Evolutionary conservation across 92 coral and sea anemone species (phyloP), one percentile per base, ranked within the genome.

Genomic region (Epizoanthus fatuus): DNA sequence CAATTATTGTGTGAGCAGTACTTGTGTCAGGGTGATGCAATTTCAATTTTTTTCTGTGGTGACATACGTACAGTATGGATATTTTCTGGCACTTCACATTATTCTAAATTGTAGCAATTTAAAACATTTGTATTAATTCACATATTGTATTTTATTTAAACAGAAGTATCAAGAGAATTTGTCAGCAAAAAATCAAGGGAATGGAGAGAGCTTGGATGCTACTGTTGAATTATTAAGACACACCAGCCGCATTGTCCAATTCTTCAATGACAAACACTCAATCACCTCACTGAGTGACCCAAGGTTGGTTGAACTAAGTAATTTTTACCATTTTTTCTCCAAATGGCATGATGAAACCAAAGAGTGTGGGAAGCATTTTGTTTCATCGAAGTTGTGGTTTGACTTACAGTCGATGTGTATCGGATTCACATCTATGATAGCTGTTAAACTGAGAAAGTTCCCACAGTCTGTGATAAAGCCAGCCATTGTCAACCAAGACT

Each of bases 401-500:
- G 95, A 92, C 64, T 4, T 86, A 3, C 93, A 89, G 72, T 84
- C 95, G 2, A 88, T 92, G 92, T 73, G 89, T 17, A 72, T 89
- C 0, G 93, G 84, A 3, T 85, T 89, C 38, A 16, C 69, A 14
- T 71, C 95, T 2, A 72, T 92, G 83, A 88, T 89, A 8, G 51
- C 52, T 6, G 44, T 79, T 1, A 86, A 89, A 63, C 84, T 85
- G 6, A 7, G 69, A 7, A 75, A 81, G 8, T 93, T 89, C 37
- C 93, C 93, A 14, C 60, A 73, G 69, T 75, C 93, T 3, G 17
- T 79, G 9, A 83, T 93, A 7, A 93, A 83, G 56, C 93, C 93
- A 8, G 91, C 96, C 63, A 90, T 93, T 56, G 60, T 89, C n/a
- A 92, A 92, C 49, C 95, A 92, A 55, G 95, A 92, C 69, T 65